phyloP scores from a whole-genome alignment of 2,888 invertebrate species.

The Pachliopta kotzebuea region DNA sequence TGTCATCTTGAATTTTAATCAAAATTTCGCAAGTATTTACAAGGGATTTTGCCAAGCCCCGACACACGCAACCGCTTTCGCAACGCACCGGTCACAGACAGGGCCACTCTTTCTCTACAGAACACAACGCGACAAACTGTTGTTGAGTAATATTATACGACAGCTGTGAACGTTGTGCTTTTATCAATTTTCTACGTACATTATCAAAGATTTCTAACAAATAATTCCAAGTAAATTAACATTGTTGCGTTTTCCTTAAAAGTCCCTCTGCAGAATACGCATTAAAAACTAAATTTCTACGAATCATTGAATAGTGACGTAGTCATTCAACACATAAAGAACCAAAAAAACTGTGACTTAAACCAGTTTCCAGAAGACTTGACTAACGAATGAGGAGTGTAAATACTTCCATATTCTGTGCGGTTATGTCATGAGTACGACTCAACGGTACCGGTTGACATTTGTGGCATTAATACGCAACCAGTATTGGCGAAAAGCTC shows the following conservation, averaged over 20 bases:
- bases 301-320: not conserved
- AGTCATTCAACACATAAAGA: not conserved
- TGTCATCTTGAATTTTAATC: constrained; percentile 66
- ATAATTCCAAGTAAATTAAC: not conserved
- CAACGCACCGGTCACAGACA: constrained; percentile 55
- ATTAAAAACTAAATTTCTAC: not conserved
- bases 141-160: constrained; percentile 37
- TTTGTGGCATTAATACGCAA: constrained; percentile 51
- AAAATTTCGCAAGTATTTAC: constrained; percentile 61
- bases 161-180: constrained; percentile 33
- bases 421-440: constrained; percentile 50
- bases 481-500: constrained; percentile 32
- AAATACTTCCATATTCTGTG: constrained; percentile 30
- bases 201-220: not conserved
- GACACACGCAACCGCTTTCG: constrained; percentile 52
- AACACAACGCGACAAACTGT: constrained; percentile 52
- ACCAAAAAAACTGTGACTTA: constrained; percentile 4
- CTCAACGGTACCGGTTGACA: constrained; percentile 57
- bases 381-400: constrained; percentile 26
- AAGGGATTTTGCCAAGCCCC: constrained; percentile 57
- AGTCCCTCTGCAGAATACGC: not conserved
- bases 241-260: no score
- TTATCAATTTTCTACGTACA: constrained; percentile 3
- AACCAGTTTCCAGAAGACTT: constrained; percentile 28
- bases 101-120: constrained; percentile 66